Percentiles rank a stretch among this genome's conserved stretches.
phyloP scores from a whole-genome alignment of 2,113 vertebrate species.

The Acrocephalus arundinaceus region DNA sequence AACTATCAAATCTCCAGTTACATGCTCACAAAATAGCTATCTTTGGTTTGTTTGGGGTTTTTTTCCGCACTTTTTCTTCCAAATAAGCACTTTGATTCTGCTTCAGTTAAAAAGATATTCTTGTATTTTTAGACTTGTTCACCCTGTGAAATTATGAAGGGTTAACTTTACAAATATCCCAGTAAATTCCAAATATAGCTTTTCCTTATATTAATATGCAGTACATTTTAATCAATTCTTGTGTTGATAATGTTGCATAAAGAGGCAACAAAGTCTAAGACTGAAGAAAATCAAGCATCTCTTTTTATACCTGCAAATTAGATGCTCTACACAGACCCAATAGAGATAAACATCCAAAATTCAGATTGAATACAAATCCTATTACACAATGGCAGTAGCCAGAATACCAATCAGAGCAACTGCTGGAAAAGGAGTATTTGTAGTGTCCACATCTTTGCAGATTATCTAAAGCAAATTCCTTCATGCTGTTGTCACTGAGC shows the following conservation, averaged over 20 bases:
- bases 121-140: not conserved
- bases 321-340: not conserved
- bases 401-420: not conserved
- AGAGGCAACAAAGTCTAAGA: not conserved
- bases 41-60: fast-evolving
- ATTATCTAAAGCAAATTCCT: constrained; percentile 40
- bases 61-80: fast-evolving
- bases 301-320: not conserved
- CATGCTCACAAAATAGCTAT: not conserved
- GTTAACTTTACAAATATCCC: not conserved
- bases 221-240: not conserved
- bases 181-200: not conserved
- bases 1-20: not conserved
- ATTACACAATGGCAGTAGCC: not conserved
- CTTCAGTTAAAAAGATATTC: not conserved
- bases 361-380: not conserved
- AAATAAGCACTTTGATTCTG: not conserved
- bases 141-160: not conserved
- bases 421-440: constrained; percentile 7
- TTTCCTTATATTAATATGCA: not conserved
- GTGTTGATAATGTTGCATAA: not conserved
- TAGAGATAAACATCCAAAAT: not conserved
- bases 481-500: not conserved
- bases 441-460: not conserved
- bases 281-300: not conserved